Base-by-base conservation (phyloP, 2,113 vertebrate species). In the Trochalopteron elliotii region DNA sequence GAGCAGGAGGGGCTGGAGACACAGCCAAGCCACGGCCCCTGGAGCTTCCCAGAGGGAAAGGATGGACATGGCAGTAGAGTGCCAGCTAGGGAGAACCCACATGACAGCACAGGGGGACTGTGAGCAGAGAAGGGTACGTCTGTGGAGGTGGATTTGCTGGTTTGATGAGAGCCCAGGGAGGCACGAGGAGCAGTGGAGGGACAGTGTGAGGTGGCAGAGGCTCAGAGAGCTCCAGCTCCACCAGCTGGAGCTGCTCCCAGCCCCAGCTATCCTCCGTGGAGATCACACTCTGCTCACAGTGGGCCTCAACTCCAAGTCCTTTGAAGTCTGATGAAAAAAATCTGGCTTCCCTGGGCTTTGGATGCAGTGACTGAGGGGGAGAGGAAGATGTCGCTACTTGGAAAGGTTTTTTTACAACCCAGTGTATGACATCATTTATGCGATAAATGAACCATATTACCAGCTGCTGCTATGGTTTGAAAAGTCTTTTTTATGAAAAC, bases 401-500 rank as follows among this genome's bases (percentile, higher is more conserved):
- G 95, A 95, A 95, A 60, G 88, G 63, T 37, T 65, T 90, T 92
- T 88, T n/a, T 71, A 86, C 84, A 93, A 44, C 64, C 49, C 25
- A 37, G 3, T 33, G 75, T 67, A 74, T 91, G 76, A 94, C 90
- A 71, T 96, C 39, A 90, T 94, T 96, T 78, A 33, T 90, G 65
- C 0, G n/a, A 93, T 91, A 96, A 96, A 90, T 90, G 90, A 90
- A 83, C 90, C 17, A 2, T 70, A 78, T 83, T 68, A 95, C 76
- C 93, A 96, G 85, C 88, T 95, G 93, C 71, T 83, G 67, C 71
- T 97, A 44, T 25, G 79, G 60, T 85, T 93, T 91, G 56, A 71
- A 74, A 86, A 37, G 39, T 64, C 30, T 59, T 69, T 84, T 89
- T 78, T 5, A 37, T 92, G 68, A 87, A 95, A 95, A 89, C 21